Base-by-base conservation (phyloP, 64 coral and sea anemone species). In the Hydrozoanthus tunicans region DNA sequence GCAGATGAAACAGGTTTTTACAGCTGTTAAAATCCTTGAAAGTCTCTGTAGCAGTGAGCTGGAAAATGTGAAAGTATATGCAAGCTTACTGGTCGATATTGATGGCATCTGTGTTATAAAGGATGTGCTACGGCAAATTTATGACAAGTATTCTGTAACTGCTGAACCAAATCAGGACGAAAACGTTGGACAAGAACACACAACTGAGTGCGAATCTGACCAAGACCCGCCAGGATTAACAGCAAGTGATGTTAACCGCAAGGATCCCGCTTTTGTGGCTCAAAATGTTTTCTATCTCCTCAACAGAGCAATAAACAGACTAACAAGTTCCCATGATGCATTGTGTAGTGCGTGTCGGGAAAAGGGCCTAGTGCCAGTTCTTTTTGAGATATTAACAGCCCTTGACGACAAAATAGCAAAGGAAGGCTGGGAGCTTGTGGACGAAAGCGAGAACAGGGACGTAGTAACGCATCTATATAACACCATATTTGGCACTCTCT, bases 71-170 rank as follows among this genome's bases (percentile, higher is more conserved):
- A 11, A 43, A 51, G 10, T 88, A 73, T 88, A 73, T 74, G 70
- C 70, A 59, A 88, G 84, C 55, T 74, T 88, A 14, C 14, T 88
- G 56, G 84, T 88, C 27, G 84, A 88, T 55, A 88, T 88, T 12
- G 69, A 88, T 51, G 84, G 17, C 20, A 13, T 88, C 27, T 26
- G 68, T 32, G 84, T 88, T 72, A 72, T 88, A 59, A 58, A 25
- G 54, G 25, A 61, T 59, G 17, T 88, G 3, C 73, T 88, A 60
- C 20, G 10, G 7, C 2, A 74, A 88, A 43, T 88, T 51, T 60
- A 88, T 70, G 43, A 32, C 7, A 70, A 88, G 17, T 57, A 88
- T 74, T 6, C 68, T 43, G 55, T 14, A 32, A 74, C 51, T 57
- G 69, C 5, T 6, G 70, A 70, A 86, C 55, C 4, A 24, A 70